Evolutionary conservation across 2,113 vertebrate genomes (phyloP).

Genomic region (Gymnogyps californianus): DNA sequence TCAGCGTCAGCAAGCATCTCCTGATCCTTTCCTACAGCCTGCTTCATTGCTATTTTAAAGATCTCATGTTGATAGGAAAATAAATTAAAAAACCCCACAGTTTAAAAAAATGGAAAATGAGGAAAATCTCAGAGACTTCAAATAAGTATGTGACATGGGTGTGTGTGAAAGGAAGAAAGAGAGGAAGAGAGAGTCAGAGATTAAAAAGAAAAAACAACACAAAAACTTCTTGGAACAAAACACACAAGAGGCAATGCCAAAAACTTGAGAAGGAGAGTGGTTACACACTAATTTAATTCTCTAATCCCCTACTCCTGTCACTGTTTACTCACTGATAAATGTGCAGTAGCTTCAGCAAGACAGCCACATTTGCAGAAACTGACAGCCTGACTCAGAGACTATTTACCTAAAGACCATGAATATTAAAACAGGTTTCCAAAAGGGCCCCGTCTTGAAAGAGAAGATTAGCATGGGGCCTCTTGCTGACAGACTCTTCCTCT

Average conservation of each 20-base stretch:
- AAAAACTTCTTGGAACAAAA: conserved; percentile 61
- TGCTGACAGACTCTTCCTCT: conserved; percentile 61
- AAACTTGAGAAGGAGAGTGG: conserved; percentile 66
- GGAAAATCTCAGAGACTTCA: neutral
- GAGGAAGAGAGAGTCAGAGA: neutral
- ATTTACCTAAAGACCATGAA: conserved; percentile 76
- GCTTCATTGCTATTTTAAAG: neutral
- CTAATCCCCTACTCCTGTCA: conserved; percentile 71
- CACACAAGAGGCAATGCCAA: conserved; percentile 58
- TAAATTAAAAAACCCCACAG: neutral
- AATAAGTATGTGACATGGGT: neutral
- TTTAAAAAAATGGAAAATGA: neutral
- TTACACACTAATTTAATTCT: conserved; percentile 75
- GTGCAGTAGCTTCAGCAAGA: conserved; percentile 68
- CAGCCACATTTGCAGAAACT: conserved; percentile 65
- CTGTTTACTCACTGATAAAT: conserved; percentile 76
- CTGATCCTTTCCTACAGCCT: neutral
- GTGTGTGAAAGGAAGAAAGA: neutral
- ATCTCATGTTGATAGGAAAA: neutral
- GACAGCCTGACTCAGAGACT: conserved; percentile 70
- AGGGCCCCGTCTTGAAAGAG: conserved; percentile 56
- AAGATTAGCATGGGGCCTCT: conserved; percentile 65
- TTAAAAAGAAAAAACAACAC: neutral
- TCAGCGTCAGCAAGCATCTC: neutral
- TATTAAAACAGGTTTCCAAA: conserved; percentile 71